Conservation (phyloP, 2,113 vertebrate species). For the Pygoscelis adeliae region DNA sequence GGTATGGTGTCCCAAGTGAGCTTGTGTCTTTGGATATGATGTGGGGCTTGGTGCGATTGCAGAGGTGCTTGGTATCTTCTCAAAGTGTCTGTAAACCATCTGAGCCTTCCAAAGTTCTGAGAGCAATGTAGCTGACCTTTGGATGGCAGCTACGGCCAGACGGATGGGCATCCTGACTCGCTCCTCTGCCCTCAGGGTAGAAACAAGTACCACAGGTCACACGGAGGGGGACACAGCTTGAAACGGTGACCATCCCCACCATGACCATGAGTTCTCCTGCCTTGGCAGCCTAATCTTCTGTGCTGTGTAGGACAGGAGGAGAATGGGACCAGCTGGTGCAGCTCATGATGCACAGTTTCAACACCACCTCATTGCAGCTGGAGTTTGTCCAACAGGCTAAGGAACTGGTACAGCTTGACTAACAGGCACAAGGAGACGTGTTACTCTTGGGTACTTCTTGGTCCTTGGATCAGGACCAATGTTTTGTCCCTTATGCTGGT, state of each 20-base stretch:
- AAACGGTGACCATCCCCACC: not conserved
- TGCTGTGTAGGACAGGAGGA: not conserved
- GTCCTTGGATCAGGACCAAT: not conserved
- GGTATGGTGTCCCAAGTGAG: not conserved
- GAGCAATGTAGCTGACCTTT: not conserved
- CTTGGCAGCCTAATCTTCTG: not conserved
- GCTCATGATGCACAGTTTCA: not conserved
- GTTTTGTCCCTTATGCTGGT: not conserved
- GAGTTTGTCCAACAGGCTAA: not conserved
- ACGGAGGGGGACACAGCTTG: not conserved
- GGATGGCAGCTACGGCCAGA: not conserved
- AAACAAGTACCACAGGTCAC: not conserved
- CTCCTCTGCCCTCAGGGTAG: not conserved
- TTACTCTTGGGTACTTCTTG: not conserved
- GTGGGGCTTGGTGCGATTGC: not conserved
- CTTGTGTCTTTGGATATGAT: not conserved
- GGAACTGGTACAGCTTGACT: slow-evolving; percentile 39
- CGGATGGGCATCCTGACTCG: not conserved
- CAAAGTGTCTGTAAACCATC: not conserved
- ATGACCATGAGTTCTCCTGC: not conserved
- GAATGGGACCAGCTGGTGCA: not conserved
- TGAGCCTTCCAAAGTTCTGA: not conserved
- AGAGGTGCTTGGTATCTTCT: not conserved
- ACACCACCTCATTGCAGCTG: not conserved
- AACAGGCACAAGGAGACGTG: not conserved